These are phyloP conservation scores for Puma concolor DNA, from an alignment of 2,113 vertebrate genomes.

Conservation along the genomic window DNA sequence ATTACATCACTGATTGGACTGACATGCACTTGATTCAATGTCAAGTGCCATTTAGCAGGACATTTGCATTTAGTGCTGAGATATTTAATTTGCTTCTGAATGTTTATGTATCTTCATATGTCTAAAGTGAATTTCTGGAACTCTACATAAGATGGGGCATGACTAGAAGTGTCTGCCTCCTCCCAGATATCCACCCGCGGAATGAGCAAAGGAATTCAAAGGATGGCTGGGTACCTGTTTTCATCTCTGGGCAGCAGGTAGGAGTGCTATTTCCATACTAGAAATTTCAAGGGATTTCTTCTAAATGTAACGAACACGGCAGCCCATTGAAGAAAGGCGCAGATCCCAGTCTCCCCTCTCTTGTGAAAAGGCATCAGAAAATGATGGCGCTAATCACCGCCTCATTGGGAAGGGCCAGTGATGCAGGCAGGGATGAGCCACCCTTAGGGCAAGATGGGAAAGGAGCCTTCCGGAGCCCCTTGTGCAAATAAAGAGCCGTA, in stretches of 20 bases:
- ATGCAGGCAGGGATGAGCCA: background rate
- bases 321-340: background rate
- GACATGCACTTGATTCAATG: background rate
- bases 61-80: background rate
- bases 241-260: background rate
- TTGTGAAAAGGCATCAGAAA: background rate
- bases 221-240: background rate
- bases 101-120: background rate
- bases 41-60: background rate
- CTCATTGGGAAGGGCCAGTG: slow-evolving; percentile 4
- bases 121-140: slow-evolving; percentile 19
- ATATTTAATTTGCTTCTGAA: slow-evolving; percentile 11
- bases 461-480: background rate
- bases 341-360: background rate
- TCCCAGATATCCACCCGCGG: background rate
- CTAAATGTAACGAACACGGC: background rate
- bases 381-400: background rate
- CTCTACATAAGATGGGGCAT: background rate
- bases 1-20: background rate
- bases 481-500: background rate
- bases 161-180: background rate
- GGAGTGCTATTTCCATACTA: background rate
- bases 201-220: background rate
- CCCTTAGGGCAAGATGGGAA: background rate
- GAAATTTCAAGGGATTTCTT: slow-evolving; percentile 6